Conservation (phyloP, 92 coral and sea anemone species). For the Epizoanthus stellaris region DNA sequence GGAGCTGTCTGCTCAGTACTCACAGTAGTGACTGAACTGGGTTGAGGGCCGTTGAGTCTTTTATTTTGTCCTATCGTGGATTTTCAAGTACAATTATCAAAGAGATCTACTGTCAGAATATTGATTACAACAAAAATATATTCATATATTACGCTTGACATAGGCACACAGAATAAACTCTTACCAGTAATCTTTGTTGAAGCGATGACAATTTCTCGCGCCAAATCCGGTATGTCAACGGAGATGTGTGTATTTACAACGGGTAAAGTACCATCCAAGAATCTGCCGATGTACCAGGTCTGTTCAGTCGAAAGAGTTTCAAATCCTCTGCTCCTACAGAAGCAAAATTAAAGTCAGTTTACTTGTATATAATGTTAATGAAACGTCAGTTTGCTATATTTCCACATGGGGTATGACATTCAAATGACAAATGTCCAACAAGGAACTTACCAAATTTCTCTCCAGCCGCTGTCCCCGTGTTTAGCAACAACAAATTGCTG, state of each 20-base stretch:
- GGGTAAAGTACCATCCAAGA: background rate
- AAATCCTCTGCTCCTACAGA: background rate
- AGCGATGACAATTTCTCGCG: slow-evolving; percentile 18
- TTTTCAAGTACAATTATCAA: background rate
- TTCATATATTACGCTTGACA: too few relatives aligned
- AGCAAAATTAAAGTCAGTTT: background rate
- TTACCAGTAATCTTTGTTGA: slow-evolving; percentile 32
- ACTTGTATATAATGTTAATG: background rate
- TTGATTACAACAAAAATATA: background rate
- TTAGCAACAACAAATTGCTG: slow-evolving; percentile 44
- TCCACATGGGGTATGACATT: background rate
- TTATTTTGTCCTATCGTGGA: background rate
- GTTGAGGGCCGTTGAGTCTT: too few relatives aligned
- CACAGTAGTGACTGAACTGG: too few relatives aligned
- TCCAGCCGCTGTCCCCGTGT: slow-evolving; percentile 63
- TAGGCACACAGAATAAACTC: background rate
- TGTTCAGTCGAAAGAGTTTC: background rate
- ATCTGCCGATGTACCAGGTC: slow-evolving; percentile 12
- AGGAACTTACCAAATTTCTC: slow-evolving; percentile 50
- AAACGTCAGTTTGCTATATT: background rate
- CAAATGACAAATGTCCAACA: background rate
- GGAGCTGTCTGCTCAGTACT: too few relatives aligned
- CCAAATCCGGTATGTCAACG: slow-evolving; percentile 7
- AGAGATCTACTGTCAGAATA: too few relatives aligned
- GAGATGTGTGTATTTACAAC: slow-evolving; percentile 8